Base-by-base conservation (phyloP, 1,140 invertebrate species). In the Anagrus nilaparvatae region DNA sequence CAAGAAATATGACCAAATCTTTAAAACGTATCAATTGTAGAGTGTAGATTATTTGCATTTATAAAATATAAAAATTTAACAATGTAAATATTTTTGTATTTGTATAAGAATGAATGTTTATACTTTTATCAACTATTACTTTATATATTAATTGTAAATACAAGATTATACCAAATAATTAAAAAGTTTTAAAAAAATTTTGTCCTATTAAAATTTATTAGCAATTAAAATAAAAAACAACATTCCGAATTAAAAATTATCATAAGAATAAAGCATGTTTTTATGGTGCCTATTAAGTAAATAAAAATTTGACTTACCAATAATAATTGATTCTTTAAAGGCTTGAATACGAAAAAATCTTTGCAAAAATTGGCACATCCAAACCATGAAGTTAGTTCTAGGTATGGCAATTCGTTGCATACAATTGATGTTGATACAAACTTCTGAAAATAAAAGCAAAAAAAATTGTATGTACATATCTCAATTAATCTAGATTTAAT, bases 401-500 rank as follows among this genome's bases (percentile, higher is more conserved):
- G 63, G 56, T 71, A 78, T 8, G 73, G 71, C 20, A 80, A 58
- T 29, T 71, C 73, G 20, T 78, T 80, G 21, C 74, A 75, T 18
- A 76, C 68, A 43, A 84, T 72, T n/a, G 73, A 69, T 9, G 78
- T 80, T 43, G 77, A 82, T 32, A 82, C 76, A 68, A 81, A 79
- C 74, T 80, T 82, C 78, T 81, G 53, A 38, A 65, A 30, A 12
- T 5, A 25, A 25, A 25, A 12, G 24, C 24, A 12, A 25, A 25
- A 5, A 12, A 25, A 6, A 14, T n/a, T n/a, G 9, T 5, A 2
- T 20, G 12, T 17, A 34, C 14, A 20, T 19, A 18, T n/a, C 9
- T 34, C 13, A 20, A 5, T 34, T 18, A 18, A 18, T 25, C 20
- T 24, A 9, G 20, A 18, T 9, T 13, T 16, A 20, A 3, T 13